phyloP scores from a whole-genome alignment of 2,797 vertebrate species.

The Iguana delicatissima region DNA sequence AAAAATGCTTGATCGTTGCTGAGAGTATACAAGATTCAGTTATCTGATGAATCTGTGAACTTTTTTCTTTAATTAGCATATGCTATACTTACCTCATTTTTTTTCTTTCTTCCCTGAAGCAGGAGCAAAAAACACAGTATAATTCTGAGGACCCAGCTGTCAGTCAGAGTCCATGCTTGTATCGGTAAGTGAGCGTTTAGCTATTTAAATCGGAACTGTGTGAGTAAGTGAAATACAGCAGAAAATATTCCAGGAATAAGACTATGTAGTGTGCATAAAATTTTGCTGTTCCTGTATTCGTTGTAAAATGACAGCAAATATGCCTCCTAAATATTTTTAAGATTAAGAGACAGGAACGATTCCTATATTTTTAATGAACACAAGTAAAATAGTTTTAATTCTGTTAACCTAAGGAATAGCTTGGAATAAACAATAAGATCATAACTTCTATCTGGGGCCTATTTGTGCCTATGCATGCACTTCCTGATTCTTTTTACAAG shows the following conservation, averaged over 20 bases:
- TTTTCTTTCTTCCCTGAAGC: conserved; percentile 72
- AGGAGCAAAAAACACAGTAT: conserved; percentile 93
- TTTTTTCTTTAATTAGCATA: not conserved
- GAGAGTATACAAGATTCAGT: not conserved
- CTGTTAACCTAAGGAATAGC: not conserved
- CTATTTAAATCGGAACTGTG: conserved; percentile 3
- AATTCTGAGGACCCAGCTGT: conserved; percentile 95
- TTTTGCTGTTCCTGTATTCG: not conserved
- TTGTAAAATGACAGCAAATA: not conserved
- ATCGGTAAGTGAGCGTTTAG: conserved; percentile 88
- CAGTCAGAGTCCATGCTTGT: conserved; percentile 96
- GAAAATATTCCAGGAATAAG: not conserved
- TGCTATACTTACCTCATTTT: not conserved
- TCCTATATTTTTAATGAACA: not conserved
- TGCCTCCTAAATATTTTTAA: not conserved
- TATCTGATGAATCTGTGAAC: not conserved
- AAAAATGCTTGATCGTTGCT: not conserved
- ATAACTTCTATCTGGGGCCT: not conserved
- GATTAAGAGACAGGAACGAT: not conserved
- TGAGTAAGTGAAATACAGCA: not conserved
- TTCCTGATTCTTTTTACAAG: not conserved
- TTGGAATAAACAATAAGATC: not conserved
- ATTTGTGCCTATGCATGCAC: not conserved
- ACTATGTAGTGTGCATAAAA: not conserved
- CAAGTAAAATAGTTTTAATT: not conserved